These are phyloP conservation scores for Colinus virginianus DNA, from an alignment of 2,113 vertebrate species.

Conservation along the genomic window DNA sequence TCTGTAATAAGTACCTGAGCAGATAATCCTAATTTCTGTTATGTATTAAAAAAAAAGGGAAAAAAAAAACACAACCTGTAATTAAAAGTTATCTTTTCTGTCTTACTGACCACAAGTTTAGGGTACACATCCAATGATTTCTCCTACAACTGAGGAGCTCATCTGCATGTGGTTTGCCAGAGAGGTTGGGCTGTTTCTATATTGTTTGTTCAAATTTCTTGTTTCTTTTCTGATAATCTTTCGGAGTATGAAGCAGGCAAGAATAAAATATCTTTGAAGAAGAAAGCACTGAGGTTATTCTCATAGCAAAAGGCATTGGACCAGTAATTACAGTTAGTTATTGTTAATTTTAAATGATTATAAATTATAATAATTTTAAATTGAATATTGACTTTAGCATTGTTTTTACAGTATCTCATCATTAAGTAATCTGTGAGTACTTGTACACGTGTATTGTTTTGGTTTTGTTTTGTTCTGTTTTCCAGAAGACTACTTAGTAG, in stretches of 20 bases:
- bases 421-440: background rate
- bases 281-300: background rate
- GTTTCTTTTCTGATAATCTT: background rate
- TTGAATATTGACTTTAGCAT: background rate
- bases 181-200: background rate
- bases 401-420: background rate
- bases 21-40: background rate
- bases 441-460: background rate
- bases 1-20: background rate
- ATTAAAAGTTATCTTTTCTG: background rate
- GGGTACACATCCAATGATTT: background rate
- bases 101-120: background rate
- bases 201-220: background rate
- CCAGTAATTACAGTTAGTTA: background rate
- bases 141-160: background rate
- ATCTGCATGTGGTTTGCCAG: background rate
- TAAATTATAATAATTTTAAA: background rate
- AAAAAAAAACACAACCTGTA: fast-evolving
- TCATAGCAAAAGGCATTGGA: background rate
- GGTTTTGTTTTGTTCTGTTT: background rate
- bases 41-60: background rate
- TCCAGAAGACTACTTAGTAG: background rate
- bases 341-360: background rate
- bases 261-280: background rate
- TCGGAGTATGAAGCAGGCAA: background rate